These are phyloP conservation scores for Nematostella vectensis DNA, from an alignment of 92 coral and sea anemone species.

Conservation along the genomic window DNA sequence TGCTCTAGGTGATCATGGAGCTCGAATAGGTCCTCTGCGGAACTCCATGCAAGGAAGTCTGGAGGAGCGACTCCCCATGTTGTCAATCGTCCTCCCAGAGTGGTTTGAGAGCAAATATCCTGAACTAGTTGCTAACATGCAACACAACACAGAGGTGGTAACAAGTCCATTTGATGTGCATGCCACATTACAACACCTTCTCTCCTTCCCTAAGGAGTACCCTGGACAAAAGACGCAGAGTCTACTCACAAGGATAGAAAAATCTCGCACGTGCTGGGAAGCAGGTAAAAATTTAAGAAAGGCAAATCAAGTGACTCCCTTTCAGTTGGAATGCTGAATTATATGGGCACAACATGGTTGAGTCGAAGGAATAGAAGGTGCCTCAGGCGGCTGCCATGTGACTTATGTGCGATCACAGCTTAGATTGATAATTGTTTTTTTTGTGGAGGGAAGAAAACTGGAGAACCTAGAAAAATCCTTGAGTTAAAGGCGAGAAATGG, in stretches of 20 bases:
- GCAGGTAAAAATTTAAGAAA: slow-evolving; percentile 36
- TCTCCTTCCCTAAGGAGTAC: slow-evolving; percentile 29
- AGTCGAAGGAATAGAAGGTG: no score
- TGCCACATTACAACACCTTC: slow-evolving; percentile 55
- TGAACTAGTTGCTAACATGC: slow-evolving; percentile 31
- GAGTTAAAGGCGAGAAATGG: no score
- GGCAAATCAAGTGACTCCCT: no score
- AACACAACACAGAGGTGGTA: slow-evolving; percentile 37
- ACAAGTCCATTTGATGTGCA: slow-evolving; percentile 65
- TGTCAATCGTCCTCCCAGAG: slow-evolving; percentile 57
- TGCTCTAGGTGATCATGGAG: slow-evolving; percentile 66
- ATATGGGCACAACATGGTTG: no score
- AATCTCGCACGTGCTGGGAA: slow-evolving; percentile 36
- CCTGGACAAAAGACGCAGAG: slow-evolving; percentile 42
- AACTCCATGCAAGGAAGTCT: slow-evolving; percentile 72
- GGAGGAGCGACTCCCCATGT: slow-evolving; percentile 70
- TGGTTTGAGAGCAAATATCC: slow-evolving; percentile 61
- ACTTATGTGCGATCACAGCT: no score
- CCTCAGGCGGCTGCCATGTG: no score
- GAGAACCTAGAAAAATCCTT: no score
- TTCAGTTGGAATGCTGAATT: no score
- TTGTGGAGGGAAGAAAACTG: no score
- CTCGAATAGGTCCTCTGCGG: slow-evolving; percentile 59
- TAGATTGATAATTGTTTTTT: no score
- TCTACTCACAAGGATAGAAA: slow-evolving; percentile 38